Conservation (phyloP, 2,888 invertebrate genomes). For the Gasteruption jaculator region DNA sequence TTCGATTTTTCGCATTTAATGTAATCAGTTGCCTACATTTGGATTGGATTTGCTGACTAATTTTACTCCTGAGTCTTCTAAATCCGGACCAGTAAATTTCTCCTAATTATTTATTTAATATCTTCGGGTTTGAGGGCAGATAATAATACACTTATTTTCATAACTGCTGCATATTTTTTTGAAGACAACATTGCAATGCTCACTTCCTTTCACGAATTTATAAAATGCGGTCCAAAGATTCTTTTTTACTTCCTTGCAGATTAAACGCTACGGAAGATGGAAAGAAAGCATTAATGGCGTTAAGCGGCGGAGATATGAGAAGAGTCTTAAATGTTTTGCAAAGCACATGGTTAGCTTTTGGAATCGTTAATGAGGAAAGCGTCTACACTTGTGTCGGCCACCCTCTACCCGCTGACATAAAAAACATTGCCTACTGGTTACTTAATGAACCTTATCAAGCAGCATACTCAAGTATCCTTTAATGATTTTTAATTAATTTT, state of each 20-base stretch:
- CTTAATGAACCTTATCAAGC: slow-evolving; percentile 71
- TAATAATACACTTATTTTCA: no score
- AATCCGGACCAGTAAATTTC: no score
- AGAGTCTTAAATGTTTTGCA: slow-evolving; percentile 95
- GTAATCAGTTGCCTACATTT: no score
- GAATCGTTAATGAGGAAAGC: slow-evolving; percentile 80
- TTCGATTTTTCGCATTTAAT: no score
- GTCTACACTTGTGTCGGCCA: slow-evolving; percentile 97
- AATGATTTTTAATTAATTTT: slow-evolving; percentile 8
- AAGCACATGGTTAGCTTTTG: slow-evolving; percentile 91
- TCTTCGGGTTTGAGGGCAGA: no score
- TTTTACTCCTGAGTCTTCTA: no score
- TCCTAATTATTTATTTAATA: no score
- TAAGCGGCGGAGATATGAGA: slow-evolving; percentile 97
- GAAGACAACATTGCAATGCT: neutral
- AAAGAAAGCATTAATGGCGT: slow-evolving; percentile 77
- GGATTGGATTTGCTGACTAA: no score
- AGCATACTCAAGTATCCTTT: slow-evolving; percentile 77
- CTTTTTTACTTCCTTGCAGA: slow-evolving; percentile 52
- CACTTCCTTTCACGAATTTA: slow-evolving; percentile 3
- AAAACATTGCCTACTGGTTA: slow-evolving; percentile 81
- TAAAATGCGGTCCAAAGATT: slow-evolving; percentile 3
- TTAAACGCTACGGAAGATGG: slow-evolving; percentile 83
- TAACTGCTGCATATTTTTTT: no score
- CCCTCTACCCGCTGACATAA: slow-evolving; percentile 85